Evolutionary conservation across 2,113 vertebrate genomes (phyloP).

Genomic region (Solenodon paradoxus): DNA sequence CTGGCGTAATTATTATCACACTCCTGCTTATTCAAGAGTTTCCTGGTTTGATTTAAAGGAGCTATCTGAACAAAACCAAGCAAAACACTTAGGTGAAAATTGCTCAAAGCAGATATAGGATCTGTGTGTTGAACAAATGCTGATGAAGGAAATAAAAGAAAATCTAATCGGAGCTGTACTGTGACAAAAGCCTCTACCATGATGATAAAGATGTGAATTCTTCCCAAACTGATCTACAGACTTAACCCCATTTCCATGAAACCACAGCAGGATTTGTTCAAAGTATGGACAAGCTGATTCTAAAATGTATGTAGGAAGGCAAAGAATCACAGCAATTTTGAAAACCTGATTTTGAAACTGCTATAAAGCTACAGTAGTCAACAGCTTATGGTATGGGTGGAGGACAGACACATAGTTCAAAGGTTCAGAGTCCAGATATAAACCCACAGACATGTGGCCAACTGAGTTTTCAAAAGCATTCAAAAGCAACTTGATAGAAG

Average conservation of each 20-base stretch:
- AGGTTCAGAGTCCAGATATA: not conserved
- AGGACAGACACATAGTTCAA: not conserved
- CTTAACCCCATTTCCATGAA: not conserved
- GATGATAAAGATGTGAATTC: not conserved
- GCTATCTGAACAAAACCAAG: not conserved
- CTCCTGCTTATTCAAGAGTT: not conserved
- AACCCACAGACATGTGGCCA: not conserved
- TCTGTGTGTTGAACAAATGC: not conserved
- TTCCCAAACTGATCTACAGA: not conserved
- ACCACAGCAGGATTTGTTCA: not conserved
- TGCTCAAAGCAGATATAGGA: not conserved
- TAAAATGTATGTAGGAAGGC: not conserved
- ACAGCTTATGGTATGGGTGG: not conserved
- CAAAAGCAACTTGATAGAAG: not conserved
- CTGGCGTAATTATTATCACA: not conserved
- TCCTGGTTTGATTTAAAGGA: not conserved
- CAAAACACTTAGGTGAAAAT: not conserved
- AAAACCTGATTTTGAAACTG: not conserved
- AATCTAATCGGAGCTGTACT: not conserved
- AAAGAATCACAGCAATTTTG: not conserved
- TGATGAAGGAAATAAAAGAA: not conserved
- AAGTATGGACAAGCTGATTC: not conserved
- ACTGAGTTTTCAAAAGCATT: not conserved
- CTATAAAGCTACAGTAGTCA: not conserved
- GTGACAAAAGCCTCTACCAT: not conserved